Evolutionary conservation across 1,140 invertebrate species (phyloP).

Genomic region (Apocrypta bakeri): DNA sequence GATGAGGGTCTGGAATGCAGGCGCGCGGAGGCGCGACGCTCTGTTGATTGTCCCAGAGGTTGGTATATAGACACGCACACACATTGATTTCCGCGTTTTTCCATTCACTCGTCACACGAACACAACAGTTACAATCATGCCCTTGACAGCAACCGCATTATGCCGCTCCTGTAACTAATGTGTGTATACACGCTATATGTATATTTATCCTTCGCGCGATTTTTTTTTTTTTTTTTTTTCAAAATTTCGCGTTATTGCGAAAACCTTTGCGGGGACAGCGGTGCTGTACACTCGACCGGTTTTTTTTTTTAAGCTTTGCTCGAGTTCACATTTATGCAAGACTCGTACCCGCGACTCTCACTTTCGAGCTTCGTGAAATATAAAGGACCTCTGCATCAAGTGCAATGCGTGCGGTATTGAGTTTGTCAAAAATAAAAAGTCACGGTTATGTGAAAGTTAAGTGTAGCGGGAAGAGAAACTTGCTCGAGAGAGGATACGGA

Average conservation of each 20-base stretch:
- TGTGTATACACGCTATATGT: not conserved
- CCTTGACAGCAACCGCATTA: conserved; percentile 23
- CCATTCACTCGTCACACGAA: not conserved
- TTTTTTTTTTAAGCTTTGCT: not conserved
- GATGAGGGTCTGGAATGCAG: conserved; percentile 72
- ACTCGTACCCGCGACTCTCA: not conserved
- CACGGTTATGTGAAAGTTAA: not conserved
- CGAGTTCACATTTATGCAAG: not conserved
- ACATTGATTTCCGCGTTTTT: not conserved
- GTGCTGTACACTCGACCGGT: not conserved
- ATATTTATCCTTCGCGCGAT: not conserved
- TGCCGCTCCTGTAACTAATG: conserved; percentile 14
- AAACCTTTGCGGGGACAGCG: too few relatives aligned
- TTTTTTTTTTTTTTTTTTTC: too few relatives aligned
- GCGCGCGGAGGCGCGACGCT: conserved; percentile 70
- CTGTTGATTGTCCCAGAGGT: conserved; percentile 73
- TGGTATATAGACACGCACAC: conserved; percentile 61
- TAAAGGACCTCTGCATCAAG: not conserved
- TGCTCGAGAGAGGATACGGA: not conserved
- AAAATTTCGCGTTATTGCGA: not conserved
- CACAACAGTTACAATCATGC: not conserved
- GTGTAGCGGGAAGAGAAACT: not conserved
- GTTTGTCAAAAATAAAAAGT: not conserved
- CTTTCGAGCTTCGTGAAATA: not conserved
- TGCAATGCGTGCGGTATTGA: not conserved